Conservation (phyloP, 2,797 vertebrate genomes). For the Gallinago solitaria region DNA sequence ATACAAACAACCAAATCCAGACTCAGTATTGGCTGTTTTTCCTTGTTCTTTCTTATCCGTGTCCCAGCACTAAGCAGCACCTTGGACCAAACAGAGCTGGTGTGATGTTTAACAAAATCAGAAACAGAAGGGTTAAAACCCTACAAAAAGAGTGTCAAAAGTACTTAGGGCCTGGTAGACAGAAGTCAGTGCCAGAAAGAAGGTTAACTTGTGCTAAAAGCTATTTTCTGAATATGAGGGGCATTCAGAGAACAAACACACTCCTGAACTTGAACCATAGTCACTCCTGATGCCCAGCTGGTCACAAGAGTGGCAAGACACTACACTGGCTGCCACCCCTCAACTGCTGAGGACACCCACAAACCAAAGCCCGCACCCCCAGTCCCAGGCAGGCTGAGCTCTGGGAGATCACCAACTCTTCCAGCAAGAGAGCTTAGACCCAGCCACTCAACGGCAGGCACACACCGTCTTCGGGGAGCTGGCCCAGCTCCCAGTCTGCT, state of each 20-base stretch:
- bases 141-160: not conserved
- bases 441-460: not conserved
- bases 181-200: not conserved
- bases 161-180: not conserved
- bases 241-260: rapidly evolving
- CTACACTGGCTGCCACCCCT: rapidly evolving
- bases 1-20: not conserved
- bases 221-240: not conserved
- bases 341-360: not conserved
- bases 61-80: not conserved
- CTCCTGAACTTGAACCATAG: not conserved
- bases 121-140: not conserved
- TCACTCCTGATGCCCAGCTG: not conserved
- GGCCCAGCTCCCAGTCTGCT: not conserved
- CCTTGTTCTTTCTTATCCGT: not conserved
- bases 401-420: rapidly evolving
- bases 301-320: not conserved
- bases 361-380: rapidly evolving
- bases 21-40: not conserved
- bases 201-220: not conserved
- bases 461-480: not conserved
- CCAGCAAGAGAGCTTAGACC: rapidly evolving
- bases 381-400: rapidly evolving
- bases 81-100: not conserved
- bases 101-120: not conserved